Evolutionary conservation across 2,113 vertebrate species (phyloP), one percentile per base, ranked within the genome.

Genomic region (Urocolius indicus): DNA sequence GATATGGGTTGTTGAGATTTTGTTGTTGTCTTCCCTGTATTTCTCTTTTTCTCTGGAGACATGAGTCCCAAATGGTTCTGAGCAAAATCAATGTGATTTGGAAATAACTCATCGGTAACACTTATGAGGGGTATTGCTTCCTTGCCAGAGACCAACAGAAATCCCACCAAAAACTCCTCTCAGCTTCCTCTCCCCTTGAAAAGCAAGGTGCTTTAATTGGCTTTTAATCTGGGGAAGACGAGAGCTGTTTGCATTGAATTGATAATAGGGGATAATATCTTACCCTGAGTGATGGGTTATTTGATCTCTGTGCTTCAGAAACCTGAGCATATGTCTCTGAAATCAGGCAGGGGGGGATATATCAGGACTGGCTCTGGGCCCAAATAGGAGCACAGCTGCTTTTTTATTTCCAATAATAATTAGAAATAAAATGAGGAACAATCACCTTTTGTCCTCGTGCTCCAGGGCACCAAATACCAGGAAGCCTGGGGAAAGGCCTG

Each of bases 151-250:
- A 62, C 41, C 94, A 69, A 51, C 78, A 94, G 79, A 95, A 83
- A 15, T 29, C 49, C 34, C 68, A 71, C 66, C 68, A 58, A 61
- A 73, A 77, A 1, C 86, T 78, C 78, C 67, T 63, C 82, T 65
- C 71, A 12, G 68, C 90, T 81, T 92, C 83, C 73, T 88, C 89
- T 96, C 91, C 90, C 92, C 88, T 92, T 89, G 91, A 91, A 84
- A 97, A 94, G 95, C 95, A 77, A 96, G 87, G 87, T 54, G 90
- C 72, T 84, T 94, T 97, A 98, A 98, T 98, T 97, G 97, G 87
- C 95, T 97, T 97, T 98, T 97, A 97, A 98, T 98, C 95, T 92
- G 49, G 87, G 73, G 89, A 89, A 88, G 96, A 89, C 2, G 3
- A 68, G 95, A 71, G 79, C 95, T 94, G 91, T 94, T 96, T 68